Percentiles rank a stretch among this genome's conserved stretches.
These are phyloP conservation scores for Drosophila nigromelanica DNA, from an alignment of 1,140 invertebrate species.

Conservation along the genomic window DNA sequence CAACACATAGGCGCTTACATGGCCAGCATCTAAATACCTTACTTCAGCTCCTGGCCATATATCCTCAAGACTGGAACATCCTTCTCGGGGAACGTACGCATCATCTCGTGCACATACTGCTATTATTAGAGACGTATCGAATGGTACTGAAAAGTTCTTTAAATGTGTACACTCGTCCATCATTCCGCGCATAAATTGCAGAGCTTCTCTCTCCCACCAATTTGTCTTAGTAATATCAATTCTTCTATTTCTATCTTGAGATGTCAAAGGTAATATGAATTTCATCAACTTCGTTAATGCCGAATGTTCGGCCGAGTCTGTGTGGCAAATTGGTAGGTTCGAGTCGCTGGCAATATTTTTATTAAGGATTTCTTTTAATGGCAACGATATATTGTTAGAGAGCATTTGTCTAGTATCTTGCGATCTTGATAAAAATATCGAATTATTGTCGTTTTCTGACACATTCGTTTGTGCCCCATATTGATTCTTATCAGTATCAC, in stretches of 20 bases:
- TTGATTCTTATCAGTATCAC: slow-evolving; percentile 37
- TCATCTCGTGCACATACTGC: slow-evolving; percentile 94
- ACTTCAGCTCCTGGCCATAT: slow-evolving; percentile 97
- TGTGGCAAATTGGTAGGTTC: slow-evolving; percentile 9
- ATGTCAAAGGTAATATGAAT: slow-evolving; percentile 62
- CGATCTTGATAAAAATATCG: slow-evolving; percentile 61
- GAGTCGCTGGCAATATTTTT: slow-evolving; percentile 25
- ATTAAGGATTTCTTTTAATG: slow-evolving; percentile 36
- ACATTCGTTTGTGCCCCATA: slow-evolving; percentile 30
- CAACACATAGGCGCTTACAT: slow-evolving; percentile 94
- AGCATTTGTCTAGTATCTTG: slow-evolving; percentile 40
- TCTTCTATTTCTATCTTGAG: slow-evolving; percentile 52
- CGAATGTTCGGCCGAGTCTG: slow-evolving; percentile 28
- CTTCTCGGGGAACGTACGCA: slow-evolving; percentile 95
- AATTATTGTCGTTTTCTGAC: slow-evolving; percentile 29
- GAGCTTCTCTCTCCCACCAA: slow-evolving; percentile 89
- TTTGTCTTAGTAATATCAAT: slow-evolving; percentile 86
- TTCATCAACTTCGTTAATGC: slow-evolving; percentile 79
- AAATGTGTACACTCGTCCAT: slow-evolving; percentile 99
- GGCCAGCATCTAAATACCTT: slow-evolving; percentile 94
- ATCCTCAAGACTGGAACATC: slow-evolving; percentile 91
- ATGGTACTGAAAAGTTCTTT: slow-evolving; percentile 93
- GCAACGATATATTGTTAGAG: slow-evolving; percentile 34
- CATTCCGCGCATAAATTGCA: slow-evolving; percentile 98
- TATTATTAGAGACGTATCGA: slow-evolving; percentile 94